Conservation (phyloP, 2,888 invertebrate species). For the Aspidapion aeneum region DNA sequence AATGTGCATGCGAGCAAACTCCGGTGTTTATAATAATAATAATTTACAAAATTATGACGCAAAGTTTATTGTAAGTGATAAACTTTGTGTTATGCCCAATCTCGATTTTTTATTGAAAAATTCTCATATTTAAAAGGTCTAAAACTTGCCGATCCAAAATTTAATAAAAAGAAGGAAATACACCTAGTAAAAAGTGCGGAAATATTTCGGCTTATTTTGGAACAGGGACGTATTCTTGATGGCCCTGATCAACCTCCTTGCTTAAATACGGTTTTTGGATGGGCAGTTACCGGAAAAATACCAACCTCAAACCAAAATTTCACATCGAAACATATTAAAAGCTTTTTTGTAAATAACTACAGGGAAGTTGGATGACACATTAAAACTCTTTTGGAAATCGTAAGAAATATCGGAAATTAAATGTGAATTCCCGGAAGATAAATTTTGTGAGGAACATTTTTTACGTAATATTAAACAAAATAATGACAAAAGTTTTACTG, state of each 20-base stretch:
- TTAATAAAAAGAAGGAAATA: not conserved
- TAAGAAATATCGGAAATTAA: not conserved
- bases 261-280: not conserved
- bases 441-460: not conserved
- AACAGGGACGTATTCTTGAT: not conserved
- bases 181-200: not conserved
- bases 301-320: not conserved
- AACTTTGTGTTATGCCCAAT: not conserved
- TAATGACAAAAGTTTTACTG: not conserved
- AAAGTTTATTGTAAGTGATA: conserved; percentile 1
- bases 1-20: not conserved
- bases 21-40: not conserved
- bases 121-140: not conserved
- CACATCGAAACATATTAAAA: not conserved
- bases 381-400: not conserved
- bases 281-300: not conserved
- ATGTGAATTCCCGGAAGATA: not conserved
- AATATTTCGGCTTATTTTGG: not conserved
- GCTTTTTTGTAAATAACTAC: not conserved
- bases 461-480: not conserved
- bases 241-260: not conserved
- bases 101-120: not conserved
- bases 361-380: not conserved
- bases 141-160: not conserved
- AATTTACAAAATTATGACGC: not conserved